Conservation (phyloP, 2,888 invertebrate species). For the Sarcophaga rosellei region DNA sequence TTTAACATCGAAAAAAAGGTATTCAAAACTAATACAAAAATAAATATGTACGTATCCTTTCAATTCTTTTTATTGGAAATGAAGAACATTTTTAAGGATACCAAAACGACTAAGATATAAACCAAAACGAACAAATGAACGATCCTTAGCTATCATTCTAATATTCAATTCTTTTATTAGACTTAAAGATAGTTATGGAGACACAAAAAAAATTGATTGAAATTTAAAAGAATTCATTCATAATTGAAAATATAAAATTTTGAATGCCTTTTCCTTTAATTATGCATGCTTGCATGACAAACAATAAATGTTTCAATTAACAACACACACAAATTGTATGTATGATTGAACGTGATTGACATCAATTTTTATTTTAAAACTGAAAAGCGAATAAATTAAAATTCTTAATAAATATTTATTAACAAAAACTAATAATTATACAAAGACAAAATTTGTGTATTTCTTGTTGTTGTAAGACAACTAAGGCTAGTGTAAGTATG, state of each 20-base stretch:
- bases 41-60: constrained; percentile 14
- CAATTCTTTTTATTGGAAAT: constrained; percentile 47
- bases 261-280: constrained; percentile 43
- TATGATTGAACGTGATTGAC: constrained; percentile 15
- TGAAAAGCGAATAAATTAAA: constrained; percentile 1
- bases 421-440: constrained; percentile 37
- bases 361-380: constrained; percentile 35
- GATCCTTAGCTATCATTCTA: not conserved
- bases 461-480: not conserved
- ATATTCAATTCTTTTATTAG: constrained; percentile 13
- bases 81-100: constrained; percentile 55
- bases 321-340: not conserved
- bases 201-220: not conserved
- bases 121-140: constrained; percentile 8
- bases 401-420: constrained; percentile 33
- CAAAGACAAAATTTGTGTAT: not conserved
- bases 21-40: constrained; percentile 21
- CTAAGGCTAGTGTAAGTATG: not conserved
- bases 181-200: constrained; percentile 29
- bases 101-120: not conserved
- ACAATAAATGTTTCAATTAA: constrained; percentile 16
- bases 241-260: constrained; percentile 20
- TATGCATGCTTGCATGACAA: not conserved
- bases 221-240: constrained; percentile 7
- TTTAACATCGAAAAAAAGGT: constrained; percentile 14